A percentile compares a stretch with the other conserved stretches of the same genome.
Conservation (phyloP, 2,113 vertebrate species). For the Mirza zaza region DNA sequence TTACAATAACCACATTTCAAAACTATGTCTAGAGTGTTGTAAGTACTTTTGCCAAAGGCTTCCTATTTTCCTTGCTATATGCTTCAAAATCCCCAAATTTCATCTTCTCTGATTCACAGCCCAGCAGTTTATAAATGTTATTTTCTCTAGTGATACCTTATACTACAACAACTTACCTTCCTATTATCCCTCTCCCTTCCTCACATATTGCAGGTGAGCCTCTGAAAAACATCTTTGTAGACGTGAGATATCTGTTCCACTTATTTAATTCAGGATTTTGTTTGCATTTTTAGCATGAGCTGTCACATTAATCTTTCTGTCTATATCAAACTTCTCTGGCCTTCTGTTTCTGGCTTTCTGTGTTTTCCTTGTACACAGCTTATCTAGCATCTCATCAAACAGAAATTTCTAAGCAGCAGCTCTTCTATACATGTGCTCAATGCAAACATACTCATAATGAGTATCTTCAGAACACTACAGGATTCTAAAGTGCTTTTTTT, state of each 20-base stretch:
- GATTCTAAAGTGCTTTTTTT: background rate
- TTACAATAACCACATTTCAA: background rate
- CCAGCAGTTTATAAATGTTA: slow-evolving; percentile 26
- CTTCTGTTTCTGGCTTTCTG: background rate
- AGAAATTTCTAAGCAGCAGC: background rate
- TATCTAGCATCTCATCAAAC: background rate
- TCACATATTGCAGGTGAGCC: background rate
- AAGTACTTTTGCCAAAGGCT: slow-evolving; percentile 16
- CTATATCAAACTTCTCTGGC: background rate
- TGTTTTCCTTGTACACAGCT: background rate
- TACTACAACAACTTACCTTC: background rate
- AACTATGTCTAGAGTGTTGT: background rate
- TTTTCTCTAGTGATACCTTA: background rate
- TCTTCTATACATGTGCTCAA: background rate
- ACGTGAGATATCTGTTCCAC: background rate
- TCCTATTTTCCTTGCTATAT: slow-evolving; percentile 41
- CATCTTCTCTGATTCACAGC: background rate
- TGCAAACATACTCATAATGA: background rate
- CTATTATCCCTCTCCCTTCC: background rate
- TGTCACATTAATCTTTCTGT: background rate
- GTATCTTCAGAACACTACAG: background rate
- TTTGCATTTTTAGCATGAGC: background rate
- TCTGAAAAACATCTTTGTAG: background rate
- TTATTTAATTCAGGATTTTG: slow-evolving; percentile 28
- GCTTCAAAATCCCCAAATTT: slow-evolving; percentile 37